Percentiles rank a stretch among this genome's conserved stretches.
These are phyloP conservation scores for Euwallacea fornicatus DNA, from an alignment of 1,140 invertebrate species.

Conservation along the genomic window DNA sequence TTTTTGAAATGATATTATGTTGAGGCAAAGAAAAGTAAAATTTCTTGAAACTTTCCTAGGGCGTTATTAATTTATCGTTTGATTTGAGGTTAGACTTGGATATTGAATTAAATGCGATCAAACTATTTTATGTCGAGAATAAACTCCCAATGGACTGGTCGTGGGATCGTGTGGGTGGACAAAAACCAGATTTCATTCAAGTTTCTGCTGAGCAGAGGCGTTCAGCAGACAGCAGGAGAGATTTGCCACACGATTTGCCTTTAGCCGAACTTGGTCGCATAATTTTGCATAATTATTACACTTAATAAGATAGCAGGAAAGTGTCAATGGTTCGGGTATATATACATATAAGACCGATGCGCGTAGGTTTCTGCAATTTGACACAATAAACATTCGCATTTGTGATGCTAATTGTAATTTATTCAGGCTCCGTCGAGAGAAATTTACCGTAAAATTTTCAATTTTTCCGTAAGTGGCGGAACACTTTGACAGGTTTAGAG, in stretches of 20 bases:
- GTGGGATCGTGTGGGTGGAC: slow-evolving; percentile 34
- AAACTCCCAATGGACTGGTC: slow-evolving; percentile 14
- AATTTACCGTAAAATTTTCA: neutral
- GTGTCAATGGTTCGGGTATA: slow-evolving; percentile 26
- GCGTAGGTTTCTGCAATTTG: slow-evolving; percentile 35
- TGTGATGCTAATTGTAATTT: slow-evolving; percentile 35
- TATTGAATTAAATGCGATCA: too few relatives aligned
- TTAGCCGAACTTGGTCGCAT: slow-evolving; percentile 38
- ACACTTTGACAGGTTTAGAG: neutral
- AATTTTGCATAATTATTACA: slow-evolving; percentile 40
- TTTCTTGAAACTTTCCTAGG: too few relatives aligned
- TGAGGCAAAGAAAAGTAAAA: too few relatives aligned
- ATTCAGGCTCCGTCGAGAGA: slow-evolving; percentile 7
- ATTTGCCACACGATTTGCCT: slow-evolving; percentile 36
- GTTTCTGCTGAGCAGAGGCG: slow-evolving; percentile 30
- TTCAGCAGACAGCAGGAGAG: slow-evolving; percentile 26
- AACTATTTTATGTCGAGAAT: slow-evolving; percentile 3
- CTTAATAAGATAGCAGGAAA: slow-evolving; percentile 37
- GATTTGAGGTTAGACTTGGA: too few relatives aligned
- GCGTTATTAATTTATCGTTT: too few relatives aligned
- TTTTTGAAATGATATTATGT: too few relatives aligned
- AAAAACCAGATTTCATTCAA: slow-evolving; percentile 39
- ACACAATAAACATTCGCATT: slow-evolving; percentile 34
- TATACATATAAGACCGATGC: neutral
- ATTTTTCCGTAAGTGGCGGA: slow-evolving; percentile 1